Evolutionary conservation across 1,140 invertebrate species (phyloP).

Genomic region (Brachionus paranguensis): DNA sequence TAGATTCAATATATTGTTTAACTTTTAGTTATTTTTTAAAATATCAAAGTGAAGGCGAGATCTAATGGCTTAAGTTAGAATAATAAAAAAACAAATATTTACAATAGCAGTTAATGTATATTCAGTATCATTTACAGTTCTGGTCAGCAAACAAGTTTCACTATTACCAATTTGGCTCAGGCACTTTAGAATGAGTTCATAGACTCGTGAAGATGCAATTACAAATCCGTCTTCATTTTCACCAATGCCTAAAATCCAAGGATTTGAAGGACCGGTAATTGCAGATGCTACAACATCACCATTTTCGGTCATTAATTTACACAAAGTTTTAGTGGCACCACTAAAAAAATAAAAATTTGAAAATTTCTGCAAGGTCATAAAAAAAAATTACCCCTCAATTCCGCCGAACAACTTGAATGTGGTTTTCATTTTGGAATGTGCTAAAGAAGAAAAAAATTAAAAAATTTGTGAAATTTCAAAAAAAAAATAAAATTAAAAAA

Average conservation of each 20-base stretch:
- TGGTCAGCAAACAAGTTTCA: not conserved
- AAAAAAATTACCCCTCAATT: conserved; percentile 21
- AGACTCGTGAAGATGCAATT: not conserved
- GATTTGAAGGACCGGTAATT: not conserved
- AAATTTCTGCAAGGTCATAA: not conserved
- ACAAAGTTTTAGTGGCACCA: conserved; percentile 10
- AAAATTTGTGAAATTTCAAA: not conserved
- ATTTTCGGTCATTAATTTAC: not conserved
- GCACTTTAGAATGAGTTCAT: not conserved
- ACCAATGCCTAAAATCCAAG: not conserved
- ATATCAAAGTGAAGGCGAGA: no score
- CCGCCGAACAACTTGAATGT: not conserved
- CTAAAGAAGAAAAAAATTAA: not conserved
- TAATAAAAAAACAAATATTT: not conserved
- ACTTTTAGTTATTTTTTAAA: no score
- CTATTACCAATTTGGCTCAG: not conserved
- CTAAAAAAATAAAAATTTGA: not conserved
- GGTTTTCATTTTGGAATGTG: not conserved
- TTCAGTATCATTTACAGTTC: not conserved
- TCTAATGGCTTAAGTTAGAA: no score
- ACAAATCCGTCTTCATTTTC: conserved; percentile 14
- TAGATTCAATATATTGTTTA: no score
- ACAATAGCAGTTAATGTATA: not conserved
- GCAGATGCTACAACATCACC: not conserved
- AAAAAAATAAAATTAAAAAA: not conserved